Evolutionary conservation across 23 tunicate species (phyloP), one percentile per base, ranked within the genome.

Genomic region (Ascidia mentula): DNA sequence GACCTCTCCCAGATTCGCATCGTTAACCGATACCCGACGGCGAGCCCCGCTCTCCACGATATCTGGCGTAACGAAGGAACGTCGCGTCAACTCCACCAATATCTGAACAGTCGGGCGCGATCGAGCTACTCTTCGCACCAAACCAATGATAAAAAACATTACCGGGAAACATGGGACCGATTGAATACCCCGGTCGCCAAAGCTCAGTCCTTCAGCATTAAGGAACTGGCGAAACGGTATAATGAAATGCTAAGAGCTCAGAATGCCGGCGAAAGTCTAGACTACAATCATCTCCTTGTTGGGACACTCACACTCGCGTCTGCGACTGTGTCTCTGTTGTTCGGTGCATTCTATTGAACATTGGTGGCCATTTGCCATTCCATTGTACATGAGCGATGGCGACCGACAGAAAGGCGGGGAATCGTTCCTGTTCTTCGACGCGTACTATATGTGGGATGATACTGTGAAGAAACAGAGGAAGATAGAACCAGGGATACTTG

Each of bases 11-110:
- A 6, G 13, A 9, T 53, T 28, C 65, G 65, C 13, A 28, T 53
- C 65, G 24, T 53, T 28, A 53, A 53, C 65, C 65, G 65, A 5
- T 53, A 53, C 65, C 65, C 65, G 65, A 53, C 65, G 24, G 65
- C 24, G 28, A 53, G 65, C 24, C 65, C 65, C 1, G 65, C 65
- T 3, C 65, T 53, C 13, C 65, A 53, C 65, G 65, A 53, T 9
- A 9, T 53, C 65, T 53, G 65, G 65, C 65, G 65, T 28, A 53
- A 5, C 1, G 65, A 9, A 26, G 24, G 24, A 53, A 5, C 13
- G 22, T 53, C 65, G 24, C 65, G 65, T 20, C 65, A 28, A 26
- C 22, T 3, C 13, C 65, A 5, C 24, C 65, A 53, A 9, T 53
- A 53, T 53, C 65, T 28, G 28, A 6, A 53, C 7, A 53, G 24